Conservation (phyloP, 1,140 invertebrate genomes). For the Triops cancriformis region DNA sequence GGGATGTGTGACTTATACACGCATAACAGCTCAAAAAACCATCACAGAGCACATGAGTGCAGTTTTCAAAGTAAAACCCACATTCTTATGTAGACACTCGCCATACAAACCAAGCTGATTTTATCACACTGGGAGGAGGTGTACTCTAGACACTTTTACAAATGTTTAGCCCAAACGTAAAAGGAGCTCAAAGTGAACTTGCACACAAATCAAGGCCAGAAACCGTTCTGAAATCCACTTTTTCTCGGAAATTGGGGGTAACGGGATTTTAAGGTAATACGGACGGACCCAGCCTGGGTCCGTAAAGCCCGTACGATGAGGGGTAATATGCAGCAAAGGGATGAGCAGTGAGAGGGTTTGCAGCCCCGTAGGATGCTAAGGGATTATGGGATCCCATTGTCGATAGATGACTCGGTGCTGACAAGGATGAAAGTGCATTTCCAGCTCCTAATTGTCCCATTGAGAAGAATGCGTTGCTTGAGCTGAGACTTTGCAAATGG, state of each 20-base stretch:
- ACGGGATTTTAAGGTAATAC: neutral
- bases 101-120: neutral
- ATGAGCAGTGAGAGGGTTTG: slow-evolving; percentile 14
- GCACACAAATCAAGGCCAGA: neutral
- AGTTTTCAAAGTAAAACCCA: neutral
- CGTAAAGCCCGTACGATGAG: slow-evolving; percentile 22
- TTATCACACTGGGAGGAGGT: slow-evolving; percentile 9
- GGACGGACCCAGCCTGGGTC: neutral
- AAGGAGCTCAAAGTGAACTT: neutral
- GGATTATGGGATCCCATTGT: slow-evolving; percentile 28
- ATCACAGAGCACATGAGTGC: slow-evolving; percentile 3
- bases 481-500: slow-evolving; percentile 32
- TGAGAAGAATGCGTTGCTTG: slow-evolving; percentile 28
- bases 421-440: neutral
- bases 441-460: slow-evolving; percentile 26
- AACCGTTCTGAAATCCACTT: neutral
- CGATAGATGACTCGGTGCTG: neutral
- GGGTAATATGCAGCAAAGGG: slow-evolving; percentile 16
- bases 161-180: neutral
- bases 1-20: neutral
- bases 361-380: neutral
- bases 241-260: neutral
- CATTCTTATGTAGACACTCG: neutral
- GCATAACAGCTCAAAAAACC: slow-evolving; percentile 6
- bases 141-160: neutral